phyloP scores from a whole-genome alignment of 2,113 vertebrate genomes.

The Atrichornis clamosus region DNA sequence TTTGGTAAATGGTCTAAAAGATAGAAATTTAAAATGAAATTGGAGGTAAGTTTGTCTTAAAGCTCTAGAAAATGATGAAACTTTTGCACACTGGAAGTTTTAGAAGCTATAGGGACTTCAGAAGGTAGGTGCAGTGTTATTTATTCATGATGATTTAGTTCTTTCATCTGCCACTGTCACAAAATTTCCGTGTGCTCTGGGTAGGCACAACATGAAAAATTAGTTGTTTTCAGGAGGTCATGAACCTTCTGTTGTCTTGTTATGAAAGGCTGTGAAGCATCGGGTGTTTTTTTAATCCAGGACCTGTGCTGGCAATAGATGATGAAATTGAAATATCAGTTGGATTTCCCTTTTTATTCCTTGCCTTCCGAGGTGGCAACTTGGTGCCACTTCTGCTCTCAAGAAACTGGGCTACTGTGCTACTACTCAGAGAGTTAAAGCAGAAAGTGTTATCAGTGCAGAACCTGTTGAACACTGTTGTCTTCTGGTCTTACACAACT shows the following conservation, averaged over 20 bases:
- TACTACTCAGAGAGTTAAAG: neutral
- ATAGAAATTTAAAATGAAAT: neutral
- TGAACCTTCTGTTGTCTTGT: neutral
- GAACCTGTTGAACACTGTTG: neutral
- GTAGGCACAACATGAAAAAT: neutral
- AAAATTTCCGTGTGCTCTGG: neutral
- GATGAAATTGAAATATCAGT: neutral
- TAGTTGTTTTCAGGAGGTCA: neutral
- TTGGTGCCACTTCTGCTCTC: neutral
- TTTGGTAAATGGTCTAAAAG: neutral
- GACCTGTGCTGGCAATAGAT: neutral
- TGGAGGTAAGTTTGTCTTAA: neutral
- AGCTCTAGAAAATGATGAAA: neutral
- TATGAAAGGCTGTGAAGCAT: neutral
- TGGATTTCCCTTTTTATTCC: neutral
- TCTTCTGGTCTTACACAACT: neutral
- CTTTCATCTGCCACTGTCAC: neutral
- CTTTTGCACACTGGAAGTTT: neutral
- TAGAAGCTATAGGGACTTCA: neutral
- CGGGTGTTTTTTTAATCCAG: neutral
- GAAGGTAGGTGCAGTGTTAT: neutral
- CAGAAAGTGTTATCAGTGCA: neutral
- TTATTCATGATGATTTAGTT: neutral
- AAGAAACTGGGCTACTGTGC: neutral
- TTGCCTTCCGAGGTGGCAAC: neutral